Percentiles rank a stretch among this genome's conserved stretches.
Evolutionary conservation across 2,113 vertebrate genomes (phyloP).

Genomic region (Carlito syrichta): DNA sequence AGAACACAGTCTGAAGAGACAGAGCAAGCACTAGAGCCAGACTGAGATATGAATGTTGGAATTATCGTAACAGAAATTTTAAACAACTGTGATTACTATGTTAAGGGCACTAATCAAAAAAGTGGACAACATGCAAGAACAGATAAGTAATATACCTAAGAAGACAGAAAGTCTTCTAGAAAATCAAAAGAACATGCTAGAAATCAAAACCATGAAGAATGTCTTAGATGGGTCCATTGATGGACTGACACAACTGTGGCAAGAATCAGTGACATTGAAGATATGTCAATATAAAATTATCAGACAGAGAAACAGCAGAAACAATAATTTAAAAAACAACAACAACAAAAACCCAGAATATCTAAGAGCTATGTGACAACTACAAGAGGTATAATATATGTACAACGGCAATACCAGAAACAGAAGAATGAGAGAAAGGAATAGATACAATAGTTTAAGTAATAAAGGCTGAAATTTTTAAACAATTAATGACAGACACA

Average conservation of each 20-base stretch:
- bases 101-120: neutral
- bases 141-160: neutral
- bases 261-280: neutral
- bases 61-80: neutral
- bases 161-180: neutral
- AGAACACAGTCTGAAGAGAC: too few species aligned
- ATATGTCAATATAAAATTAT: neutral
- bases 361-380: neutral
- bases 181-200: neutral
- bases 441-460: neutral
- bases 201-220: neutral
- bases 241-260: neutral
- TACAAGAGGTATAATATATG: neutral
- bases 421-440: neutral
- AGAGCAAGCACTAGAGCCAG: neutral
- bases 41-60: neutral
- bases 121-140: neutral
- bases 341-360: neutral
- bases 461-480: neutral
- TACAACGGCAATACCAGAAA: neutral
- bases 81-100: neutral
- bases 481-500: neutral
- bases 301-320: neutral
- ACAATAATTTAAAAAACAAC: neutral
- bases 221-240: neutral